phyloP scores from a whole-genome alignment of 1,140 invertebrate genomes.

The Saxidomus purpurata region DNA sequence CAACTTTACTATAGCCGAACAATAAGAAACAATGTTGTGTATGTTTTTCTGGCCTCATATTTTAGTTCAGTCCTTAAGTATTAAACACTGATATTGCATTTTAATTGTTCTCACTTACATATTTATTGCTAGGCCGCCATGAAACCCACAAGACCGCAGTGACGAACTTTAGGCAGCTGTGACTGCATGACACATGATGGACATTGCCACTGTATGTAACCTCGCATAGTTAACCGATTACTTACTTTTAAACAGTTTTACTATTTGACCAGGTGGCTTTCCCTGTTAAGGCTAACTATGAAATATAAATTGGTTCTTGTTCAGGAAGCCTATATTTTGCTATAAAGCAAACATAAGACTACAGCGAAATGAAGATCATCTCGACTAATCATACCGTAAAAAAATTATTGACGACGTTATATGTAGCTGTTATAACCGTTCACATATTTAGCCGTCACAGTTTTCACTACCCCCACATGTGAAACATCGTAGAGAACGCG shows the following conservation, averaged over 20 bases:
- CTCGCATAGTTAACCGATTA: not conserved
- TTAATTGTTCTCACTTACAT: constrained; percentile 1
- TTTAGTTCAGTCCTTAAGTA: not conserved
- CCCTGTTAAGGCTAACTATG: not conserved
- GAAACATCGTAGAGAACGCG: no score
- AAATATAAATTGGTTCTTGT: no score
- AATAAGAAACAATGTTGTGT: no score
- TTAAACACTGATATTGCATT: not conserved
- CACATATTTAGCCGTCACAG: no score
- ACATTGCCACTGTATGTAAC: not conserved
- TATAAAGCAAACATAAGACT: no score
- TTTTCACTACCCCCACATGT: no score
- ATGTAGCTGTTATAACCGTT: no score
- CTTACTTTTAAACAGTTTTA: not conserved
- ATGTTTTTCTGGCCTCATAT: not conserved
- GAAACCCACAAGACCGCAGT: not conserved
- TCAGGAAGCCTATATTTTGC: no score
- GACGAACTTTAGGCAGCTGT: not conserved
- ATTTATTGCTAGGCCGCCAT: not conserved
- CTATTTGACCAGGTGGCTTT: not conserved
- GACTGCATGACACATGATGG: not conserved
- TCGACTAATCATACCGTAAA: no score
- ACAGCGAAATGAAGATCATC: no score
- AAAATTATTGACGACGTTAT: no score
- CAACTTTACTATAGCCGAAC: no score